Evolutionary conservation across 2,888 invertebrate genomes (phyloP).

Genomic region (Gnatocerus cornutus): DNA sequence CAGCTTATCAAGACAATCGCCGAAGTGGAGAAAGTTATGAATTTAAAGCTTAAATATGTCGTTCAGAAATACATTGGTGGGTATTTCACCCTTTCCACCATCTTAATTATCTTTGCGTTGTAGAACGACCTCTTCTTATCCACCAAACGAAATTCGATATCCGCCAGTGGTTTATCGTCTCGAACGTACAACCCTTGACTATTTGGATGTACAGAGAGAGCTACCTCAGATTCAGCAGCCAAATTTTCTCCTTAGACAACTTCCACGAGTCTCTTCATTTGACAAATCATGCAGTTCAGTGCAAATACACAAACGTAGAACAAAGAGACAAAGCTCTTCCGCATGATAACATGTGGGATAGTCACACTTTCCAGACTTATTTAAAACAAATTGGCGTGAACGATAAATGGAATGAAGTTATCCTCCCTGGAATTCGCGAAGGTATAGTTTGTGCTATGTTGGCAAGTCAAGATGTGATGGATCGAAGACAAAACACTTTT

Average conservation of each 20-base stretch:
- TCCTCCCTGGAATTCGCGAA: conserved; percentile 81
- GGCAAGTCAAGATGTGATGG: conserved; percentile 90
- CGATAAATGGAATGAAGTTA: conserved; percentile 86
- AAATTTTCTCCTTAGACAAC: conserved; percentile 88
- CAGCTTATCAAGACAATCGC: conserved; percentile 89
- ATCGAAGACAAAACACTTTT: conserved; percentile 87
- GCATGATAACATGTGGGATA: conserved; percentile 96
- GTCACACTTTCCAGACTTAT: conserved; percentile 82
- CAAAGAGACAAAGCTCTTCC: conserved; percentile 86
- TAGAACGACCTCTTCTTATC: conserved; percentile 91
- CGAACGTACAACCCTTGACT: conserved; percentile 90
- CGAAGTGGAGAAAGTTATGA: conserved; percentile 84
- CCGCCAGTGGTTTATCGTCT: conserved; percentile 95
- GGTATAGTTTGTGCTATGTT: conserved; percentile 84
- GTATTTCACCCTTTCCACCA: conserved; percentile 36
- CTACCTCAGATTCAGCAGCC: conserved; percentile 93
- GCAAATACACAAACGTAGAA: conserved; percentile 83
- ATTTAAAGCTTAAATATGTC: conserved; percentile 86
- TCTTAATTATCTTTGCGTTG: conserved; percentile 60
- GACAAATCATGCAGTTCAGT: conserved; percentile 95
- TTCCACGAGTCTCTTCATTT: conserved; percentile 95
- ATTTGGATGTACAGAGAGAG: conserved; percentile 96
- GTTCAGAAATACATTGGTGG: conserved; percentile 97
- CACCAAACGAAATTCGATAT: conserved; percentile 96
- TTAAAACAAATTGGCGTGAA: conserved; percentile 82